A percentile compares a stretch with the other conserved stretches of the same genome.
phyloP scores from a whole-genome alignment of 2,113 vertebrate genomes.

The Chloropsis hardwickii region DNA sequence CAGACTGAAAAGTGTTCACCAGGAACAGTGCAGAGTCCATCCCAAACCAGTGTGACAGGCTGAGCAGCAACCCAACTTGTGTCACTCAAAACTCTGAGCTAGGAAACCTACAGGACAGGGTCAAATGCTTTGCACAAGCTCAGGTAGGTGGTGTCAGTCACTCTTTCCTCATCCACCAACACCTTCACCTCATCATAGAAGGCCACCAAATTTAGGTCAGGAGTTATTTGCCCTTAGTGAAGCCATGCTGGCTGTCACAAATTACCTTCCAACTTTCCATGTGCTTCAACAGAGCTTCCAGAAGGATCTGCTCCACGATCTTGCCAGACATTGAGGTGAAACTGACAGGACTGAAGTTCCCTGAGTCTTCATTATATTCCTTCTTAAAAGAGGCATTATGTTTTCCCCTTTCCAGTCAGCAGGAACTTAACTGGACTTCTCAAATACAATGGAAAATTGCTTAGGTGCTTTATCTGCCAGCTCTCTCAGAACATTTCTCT shows the following conservation, averaged over 20 bases:
- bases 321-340: neutral
- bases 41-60: neutral
- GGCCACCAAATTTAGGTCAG: neutral
- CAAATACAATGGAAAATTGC: fast-evolving
- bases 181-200: neutral
- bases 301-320: neutral
- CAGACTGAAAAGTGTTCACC: neutral
- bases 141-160: neutral
- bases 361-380: neutral
- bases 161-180: neutral
- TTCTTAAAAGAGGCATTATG: neutral
- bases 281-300: neutral
- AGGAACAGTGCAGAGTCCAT: neutral
- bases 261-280: neutral
- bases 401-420: neutral
- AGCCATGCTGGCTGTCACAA: neutral
- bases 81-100: neutral
- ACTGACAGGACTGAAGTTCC: neutral
- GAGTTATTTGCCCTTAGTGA: neutral
- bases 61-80: neutral
- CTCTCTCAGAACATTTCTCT: neutral
- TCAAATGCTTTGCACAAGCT: neutral
- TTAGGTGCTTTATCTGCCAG: neutral
- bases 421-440: neutral
- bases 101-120: neutral